Conservation (phyloP, 53 echinoderm and acorn worm species). For the Temnopleurus reevesii region DNA sequence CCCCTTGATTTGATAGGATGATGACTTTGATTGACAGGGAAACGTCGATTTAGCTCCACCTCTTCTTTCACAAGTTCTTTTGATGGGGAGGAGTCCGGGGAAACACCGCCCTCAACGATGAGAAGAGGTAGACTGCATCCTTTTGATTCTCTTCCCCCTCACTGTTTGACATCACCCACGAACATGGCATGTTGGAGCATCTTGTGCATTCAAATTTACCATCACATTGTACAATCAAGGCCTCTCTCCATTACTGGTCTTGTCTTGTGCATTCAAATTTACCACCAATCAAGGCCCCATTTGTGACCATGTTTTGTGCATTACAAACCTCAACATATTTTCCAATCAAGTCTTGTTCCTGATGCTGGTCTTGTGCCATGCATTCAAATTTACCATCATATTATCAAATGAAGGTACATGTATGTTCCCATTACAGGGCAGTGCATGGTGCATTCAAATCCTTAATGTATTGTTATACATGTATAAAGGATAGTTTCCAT, state of each 20-base stretch:
- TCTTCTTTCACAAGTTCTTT: conserved; percentile 53
- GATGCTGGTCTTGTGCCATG: no score
- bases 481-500: no score
- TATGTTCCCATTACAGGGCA: no score
- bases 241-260: background rate
- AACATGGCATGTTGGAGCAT: conserved; percentile 41
- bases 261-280: background rate
- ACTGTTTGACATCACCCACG: conserved; percentile 35
- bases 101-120: conserved; percentile 4
- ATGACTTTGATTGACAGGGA: conserved; percentile 49
- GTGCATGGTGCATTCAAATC: no score
- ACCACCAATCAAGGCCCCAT: background rate
- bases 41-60: conserved; percentile 58
- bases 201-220: no score
- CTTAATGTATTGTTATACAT: no score
- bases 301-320: no score
- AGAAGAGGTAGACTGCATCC: conserved; percentile 39
- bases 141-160: background rate
- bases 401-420: no score
- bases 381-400: no score
- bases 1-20: conserved; percentile 29
- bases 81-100: conserved; percentile 14
- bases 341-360: no score
- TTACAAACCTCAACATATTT: no score
- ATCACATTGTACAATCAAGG: background rate